Evolutionary conservation across 2,888 invertebrate species (phyloP).

Genomic region (Xylocampa areola): DNA sequence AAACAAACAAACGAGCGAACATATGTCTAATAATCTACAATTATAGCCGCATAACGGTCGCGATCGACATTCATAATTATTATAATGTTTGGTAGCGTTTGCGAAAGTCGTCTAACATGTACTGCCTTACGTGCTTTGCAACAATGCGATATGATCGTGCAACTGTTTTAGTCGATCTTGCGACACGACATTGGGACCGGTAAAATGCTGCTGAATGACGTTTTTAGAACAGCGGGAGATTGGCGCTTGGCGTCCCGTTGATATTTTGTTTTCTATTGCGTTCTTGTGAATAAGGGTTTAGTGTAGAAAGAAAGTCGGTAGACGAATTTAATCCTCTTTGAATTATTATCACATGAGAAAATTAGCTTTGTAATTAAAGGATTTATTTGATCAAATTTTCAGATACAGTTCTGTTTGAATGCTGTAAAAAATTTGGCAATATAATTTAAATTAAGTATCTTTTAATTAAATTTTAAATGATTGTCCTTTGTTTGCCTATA

Average conservation of each 20-base stretch:
- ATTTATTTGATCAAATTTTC: too few species aligned
- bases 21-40: conserved; percentile 30
- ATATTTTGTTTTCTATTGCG: conserved; percentile 30
- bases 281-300: background rate
- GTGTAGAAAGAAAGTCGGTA: background rate
- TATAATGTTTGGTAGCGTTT: conserved; percentile 59
- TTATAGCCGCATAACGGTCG: conserved; percentile 18
- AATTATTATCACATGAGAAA: too few species aligned
- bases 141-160: conserved; percentile 64
- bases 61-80: conserved; percentile 46
- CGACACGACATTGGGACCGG: conserved; percentile 56
- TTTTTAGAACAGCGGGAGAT: conserved; percentile 22
- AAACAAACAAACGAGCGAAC: conserved; percentile 16
- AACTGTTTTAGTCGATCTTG: conserved; percentile 59
- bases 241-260: conserved; percentile 10
- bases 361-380: too few species aligned
- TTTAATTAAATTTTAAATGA: too few species aligned
- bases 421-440: too few species aligned
- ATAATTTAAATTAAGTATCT: too few species aligned
- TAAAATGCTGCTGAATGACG: conserved; percentile 59
- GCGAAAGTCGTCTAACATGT: conserved; percentile 65
- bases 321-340: too few species aligned
- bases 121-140: conserved; percentile 56
- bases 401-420: too few species aligned
- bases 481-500: too few species aligned